A percentile compares a stretch with the other conserved stretches of the same genome.
Conservation (phyloP, 2,113 vertebrate genomes). For the Caretta caretta region DNA sequence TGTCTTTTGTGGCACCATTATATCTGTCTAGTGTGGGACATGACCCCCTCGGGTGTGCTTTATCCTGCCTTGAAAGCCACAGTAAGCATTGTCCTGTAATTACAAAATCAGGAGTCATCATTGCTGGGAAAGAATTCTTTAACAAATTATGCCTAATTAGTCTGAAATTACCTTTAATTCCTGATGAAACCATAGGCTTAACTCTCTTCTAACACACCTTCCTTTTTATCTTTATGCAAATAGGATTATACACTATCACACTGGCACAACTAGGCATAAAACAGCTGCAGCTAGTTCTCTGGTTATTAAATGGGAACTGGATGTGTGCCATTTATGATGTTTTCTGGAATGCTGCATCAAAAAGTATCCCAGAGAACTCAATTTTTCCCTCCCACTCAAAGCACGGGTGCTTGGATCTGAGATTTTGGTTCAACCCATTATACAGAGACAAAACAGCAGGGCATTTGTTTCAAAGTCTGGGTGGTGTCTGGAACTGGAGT, state of each 20-base stretch:
- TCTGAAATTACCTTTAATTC: constrained; percentile 83
- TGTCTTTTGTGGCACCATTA: constrained; percentile 78
- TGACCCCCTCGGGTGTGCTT: constrained; percentile 71
- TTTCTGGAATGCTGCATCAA: constrained; percentile 73
- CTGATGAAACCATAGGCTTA: constrained; percentile 79
- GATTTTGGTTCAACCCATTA: neutral
- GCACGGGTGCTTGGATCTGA: neutral
- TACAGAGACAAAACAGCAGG: neutral
- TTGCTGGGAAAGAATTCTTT: constrained; percentile 78
- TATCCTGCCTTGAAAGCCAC: constrained; percentile 77
- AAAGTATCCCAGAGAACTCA: constrained; percentile 46
- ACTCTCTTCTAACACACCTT: constrained; percentile 79
- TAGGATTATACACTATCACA: constrained; percentile 80
- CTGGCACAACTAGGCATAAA: constrained; percentile 76
- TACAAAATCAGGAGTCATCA: constrained; percentile 81
- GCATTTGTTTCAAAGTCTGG: neutral
- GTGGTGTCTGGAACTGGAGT: neutral
- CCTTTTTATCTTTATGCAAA: constrained; percentile 84
- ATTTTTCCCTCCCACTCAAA: constrained; percentile 22
- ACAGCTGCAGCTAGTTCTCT: constrained; percentile 76
- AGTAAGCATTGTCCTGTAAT: constrained; percentile 79
- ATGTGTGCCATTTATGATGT: constrained; percentile 73
- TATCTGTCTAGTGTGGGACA: constrained; percentile 68
- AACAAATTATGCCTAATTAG: constrained; percentile 83
- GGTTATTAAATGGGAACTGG: constrained; percentile 76